Base-by-base conservation (phyloP, 2,888 invertebrate species). In the Gandaritis pyraliata region DNA sequence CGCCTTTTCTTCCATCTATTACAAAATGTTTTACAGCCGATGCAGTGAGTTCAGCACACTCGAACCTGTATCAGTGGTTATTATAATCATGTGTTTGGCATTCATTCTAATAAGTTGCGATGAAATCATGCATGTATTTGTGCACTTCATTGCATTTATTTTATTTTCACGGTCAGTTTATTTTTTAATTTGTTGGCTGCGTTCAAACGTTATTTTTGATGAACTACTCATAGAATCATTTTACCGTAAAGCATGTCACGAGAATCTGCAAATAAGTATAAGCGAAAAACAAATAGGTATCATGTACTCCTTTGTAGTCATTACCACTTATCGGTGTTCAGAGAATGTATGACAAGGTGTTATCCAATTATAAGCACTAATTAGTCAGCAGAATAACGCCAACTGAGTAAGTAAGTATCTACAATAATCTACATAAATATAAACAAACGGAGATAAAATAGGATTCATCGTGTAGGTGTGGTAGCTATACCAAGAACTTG, bases 71-170 rank as follows among this genome's bases (percentile, higher is more conserved):
- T n/a, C 29, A 46, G 13, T 29, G 11, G 39, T 13, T 39, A 39
- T 39, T 39, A 39, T 7, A 15, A 16, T 41, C 16, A 7, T 41
- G 41, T 41, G 16, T n/a, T 41, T 10, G 16, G 10, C 15, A 41
- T 41, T 41, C 41, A 41, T 3, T 41, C 2, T 52, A 51, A 39
- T 33, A 36, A 30, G 47, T 41, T 48, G 15, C 18, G 48, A 53
- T 59, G 53, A 47, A 48, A 59, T 48, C 52, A 48, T 41, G 47
- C 51, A n/a, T 46, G n/a, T 43, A 61, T 53, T 52, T 13, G 16
- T 46, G 45, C 15, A 46, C 36, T 45, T 15, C 29, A 30, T 30
- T 10, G 11, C 38, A 43, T 61, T 43, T 53, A 49, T 48, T 39
- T 60, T 13, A 50, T 30, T 61, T 39, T 50, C 49, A 50, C 23